Percentiles rank a stretch among this genome's conserved stretches.
phyloP scores from a whole-genome alignment of 2,888 invertebrate genomes.

The Allygus modestus region DNA sequence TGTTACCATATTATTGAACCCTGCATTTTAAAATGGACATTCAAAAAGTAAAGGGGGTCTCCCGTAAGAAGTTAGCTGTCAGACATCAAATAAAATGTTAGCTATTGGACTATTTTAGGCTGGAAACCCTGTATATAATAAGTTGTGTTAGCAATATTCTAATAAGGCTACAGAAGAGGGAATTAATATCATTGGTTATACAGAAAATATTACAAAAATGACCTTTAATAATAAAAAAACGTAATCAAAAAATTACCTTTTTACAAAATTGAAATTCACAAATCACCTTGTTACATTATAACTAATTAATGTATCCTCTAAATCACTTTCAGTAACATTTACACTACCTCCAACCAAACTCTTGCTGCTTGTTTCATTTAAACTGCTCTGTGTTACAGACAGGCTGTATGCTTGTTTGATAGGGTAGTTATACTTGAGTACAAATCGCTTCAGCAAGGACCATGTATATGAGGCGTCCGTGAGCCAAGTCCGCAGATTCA shows the following conservation, averaged over 20 bases:
- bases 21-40: no score
- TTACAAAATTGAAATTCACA: neutral
- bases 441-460: conserved; percentile 23
- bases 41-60: no score
- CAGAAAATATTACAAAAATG: no score
- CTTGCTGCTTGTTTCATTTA: neutral
- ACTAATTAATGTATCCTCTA: neutral
- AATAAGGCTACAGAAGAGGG: no score
- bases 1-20: no score
- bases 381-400: neutral
- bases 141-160: no score
- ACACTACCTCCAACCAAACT: neutral
- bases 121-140: no score
- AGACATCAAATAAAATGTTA: no score
- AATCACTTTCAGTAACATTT: neutral
- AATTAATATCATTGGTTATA: no score
- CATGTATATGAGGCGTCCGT: conserved; percentile 28
- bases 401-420: neutral
- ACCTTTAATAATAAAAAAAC: no score
- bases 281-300: neutral
- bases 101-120: no score
- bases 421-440: conserved; percentile 21
- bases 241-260: neutral
- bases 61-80: no score
- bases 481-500: conserved; percentile 24